Base-by-base conservation (phyloP, 1,140 invertebrate species). In the Tribolium madens region DNA sequence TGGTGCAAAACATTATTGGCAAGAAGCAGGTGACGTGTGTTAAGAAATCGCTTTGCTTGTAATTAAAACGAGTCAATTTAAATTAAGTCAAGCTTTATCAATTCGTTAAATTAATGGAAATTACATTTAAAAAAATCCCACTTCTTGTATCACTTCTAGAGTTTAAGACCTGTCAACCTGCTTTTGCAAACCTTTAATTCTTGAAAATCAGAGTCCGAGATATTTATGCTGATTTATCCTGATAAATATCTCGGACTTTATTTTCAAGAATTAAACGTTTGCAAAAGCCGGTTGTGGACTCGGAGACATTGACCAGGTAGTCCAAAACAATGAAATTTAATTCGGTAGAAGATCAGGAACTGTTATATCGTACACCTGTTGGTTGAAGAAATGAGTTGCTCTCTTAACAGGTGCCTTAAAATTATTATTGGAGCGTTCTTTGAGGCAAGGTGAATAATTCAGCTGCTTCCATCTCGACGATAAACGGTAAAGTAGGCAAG, bases 341-440 rank as follows among this genome's bases (percentile, higher is more conserved):
- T 64, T 33, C 57, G 57, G n/a, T 64, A 10, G 57, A n/a, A 64
- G 26, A 42, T 42, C 36, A 64, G 26, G 57, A 64, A 64, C 26
- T 64, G 57, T 64, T 64, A 64, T 33, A 64, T 64, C 57, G 36
- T 64, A 15, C 57, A 64, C 57, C 57, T 64, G 57, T 64, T 64
- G 9, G n/a, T 14, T 15, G 26, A 50, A 64, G 57, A 64, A 64
- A 64, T 64, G 26, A 64, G 9, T 14, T 9, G 18, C 6, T 42
- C 18, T 64, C 57, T 13, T 33, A 64, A 64, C 57, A 64, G 57
- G 57, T 64, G 57, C 57, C 26, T 64, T 33, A 7, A 18, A 31
- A 33, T 64, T 64, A 64, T 64, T 57, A 57, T 7, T 3, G 17
- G 18, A 57, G 17, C 52, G 17, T 64, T 64, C 57, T 18, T 64